These are phyloP conservation scores for Coptodon rendalli DNA, from an alignment of 2,113 vertebrate species.

Conservation along the genomic window DNA sequence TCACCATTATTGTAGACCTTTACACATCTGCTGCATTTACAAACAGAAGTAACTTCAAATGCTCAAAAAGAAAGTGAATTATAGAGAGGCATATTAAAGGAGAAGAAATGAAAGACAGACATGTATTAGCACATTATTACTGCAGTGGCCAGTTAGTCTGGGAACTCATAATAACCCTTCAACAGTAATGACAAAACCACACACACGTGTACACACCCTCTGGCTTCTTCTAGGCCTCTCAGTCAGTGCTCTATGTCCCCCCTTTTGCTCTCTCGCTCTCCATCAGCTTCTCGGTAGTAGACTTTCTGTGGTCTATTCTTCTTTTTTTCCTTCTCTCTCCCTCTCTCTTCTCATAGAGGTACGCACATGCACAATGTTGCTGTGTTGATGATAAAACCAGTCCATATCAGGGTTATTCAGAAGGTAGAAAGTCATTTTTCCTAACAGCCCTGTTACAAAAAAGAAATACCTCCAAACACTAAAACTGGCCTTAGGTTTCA, in stretches of 20 bases:
- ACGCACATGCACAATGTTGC: background rate
- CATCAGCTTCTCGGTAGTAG: background rate
- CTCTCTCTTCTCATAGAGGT: background rate
- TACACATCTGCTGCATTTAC: background rate
- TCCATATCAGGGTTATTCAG: slow-evolving; percentile 4
- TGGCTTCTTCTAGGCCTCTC: background rate
- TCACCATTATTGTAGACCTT: background rate
- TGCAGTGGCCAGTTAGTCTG: slow-evolving; percentile 52
- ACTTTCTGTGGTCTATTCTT: background rate
- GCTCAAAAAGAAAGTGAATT: background rate
- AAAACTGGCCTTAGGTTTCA: slow-evolving; percentile 44
- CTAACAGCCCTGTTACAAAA: slow-evolving; percentile 36
- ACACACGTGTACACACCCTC: background rate
- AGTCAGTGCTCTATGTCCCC: background rate
- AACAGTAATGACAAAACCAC: slow-evolving; percentile 45
- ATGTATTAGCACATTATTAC: slow-evolving; percentile 37
- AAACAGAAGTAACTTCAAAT: background rate
- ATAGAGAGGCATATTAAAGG: background rate
- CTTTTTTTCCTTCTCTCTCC: background rate
- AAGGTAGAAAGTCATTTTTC: slow-evolving; percentile 30
- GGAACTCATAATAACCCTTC: slow-evolving; percentile 39
- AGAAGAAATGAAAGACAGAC: slow-evolving; percentile 28
- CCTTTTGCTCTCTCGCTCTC: background rate
- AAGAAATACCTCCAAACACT: slow-evolving; percentile 27
- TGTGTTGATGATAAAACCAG: slow-evolving; percentile 44